A percentile compares a stretch with the other conserved stretches of the same genome.
Evolutionary conservation across 2,113 vertebrate genomes (phyloP).

Genomic region (Brachypodius melanocephalos): DNA sequence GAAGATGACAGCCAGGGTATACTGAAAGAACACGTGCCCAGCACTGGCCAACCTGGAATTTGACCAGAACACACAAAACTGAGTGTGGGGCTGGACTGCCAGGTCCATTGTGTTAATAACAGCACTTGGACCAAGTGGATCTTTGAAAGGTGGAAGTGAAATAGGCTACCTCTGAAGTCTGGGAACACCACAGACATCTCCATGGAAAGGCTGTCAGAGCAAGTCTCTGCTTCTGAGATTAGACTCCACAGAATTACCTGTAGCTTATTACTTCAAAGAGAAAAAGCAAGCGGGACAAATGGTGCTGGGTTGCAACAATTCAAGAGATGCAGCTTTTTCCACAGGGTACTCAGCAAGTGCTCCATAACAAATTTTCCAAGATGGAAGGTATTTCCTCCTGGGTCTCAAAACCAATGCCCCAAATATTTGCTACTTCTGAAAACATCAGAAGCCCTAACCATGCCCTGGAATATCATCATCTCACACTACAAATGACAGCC

Average conservation of each 20-base stretch:
- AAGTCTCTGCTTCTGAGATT: background rate
- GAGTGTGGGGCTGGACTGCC: background rate
- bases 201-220: background rate
- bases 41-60: background rate
- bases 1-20: background rate
- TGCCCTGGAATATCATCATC: accelerated
- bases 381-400: background rate
- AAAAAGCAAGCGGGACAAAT: background rate
- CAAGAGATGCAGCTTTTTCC: background rate
- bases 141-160: background rate
- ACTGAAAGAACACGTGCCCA: background rate
- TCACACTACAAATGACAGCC: background rate
- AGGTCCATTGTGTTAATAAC: accelerated
- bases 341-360: background rate
- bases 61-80: background rate
- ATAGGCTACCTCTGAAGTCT: background rate
- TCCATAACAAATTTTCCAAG: background rate
- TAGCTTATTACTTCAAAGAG: background rate
- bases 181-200: background rate
- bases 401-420: background rate
- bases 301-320: accelerated
- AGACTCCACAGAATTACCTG: background rate
- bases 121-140: background rate
- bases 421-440: background rate
- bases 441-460: background rate